Evolutionary conservation across 2,113 vertebrate species (phyloP), one percentile per base, ranked within the genome.

Genomic region (Mustela lutreola): DNA sequence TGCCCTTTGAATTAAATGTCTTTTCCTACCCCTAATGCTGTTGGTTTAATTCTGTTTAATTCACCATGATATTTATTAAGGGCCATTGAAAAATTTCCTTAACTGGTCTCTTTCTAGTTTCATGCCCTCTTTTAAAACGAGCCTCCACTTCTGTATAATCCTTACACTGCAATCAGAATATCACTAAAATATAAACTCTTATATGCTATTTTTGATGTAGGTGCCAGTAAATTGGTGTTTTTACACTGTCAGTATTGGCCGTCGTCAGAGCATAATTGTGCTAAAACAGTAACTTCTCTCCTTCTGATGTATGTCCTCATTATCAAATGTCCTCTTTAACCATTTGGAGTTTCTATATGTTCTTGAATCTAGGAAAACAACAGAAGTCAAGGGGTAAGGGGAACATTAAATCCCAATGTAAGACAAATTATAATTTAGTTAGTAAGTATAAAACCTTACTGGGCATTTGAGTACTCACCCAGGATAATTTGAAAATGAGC

Each of bases 401-500:
- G 10, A 78, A 56, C 2, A 76, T 56, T 70, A 71, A 76, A 78
- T 65, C 2, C 6, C 45, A 92, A 76, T 0, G 7, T 19, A 91
- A 82, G 9, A 83, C 28, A 45, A 80, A 82, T 21, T 50, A 9
- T 65, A 63, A 91, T 75, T 78, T 85, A 87, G 65, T 79, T 62
- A 83, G 58, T 33, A 89, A 63, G 28, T 56, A 71, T 53, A 71
- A 81, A 53, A 76, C 10, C 22, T 24, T 81, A 53, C 15, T 39
- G 71, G 8, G 22, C 10, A 42, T 71, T 31, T 86, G 60, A 92
- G 71, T 26, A 39, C 18, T 58, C 12, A 19, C 3, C 19, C 7
- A 67, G 60, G n/a, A 84, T 84, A 94, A 83, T 79, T 78, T 94
- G 81, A 80, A 94, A 78, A 92, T 36, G 65, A 73, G 31, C 22